Evolutionary conservation across 2,888 invertebrate species (phyloP).

Genomic region (Dasypogon diadema): DNA sequence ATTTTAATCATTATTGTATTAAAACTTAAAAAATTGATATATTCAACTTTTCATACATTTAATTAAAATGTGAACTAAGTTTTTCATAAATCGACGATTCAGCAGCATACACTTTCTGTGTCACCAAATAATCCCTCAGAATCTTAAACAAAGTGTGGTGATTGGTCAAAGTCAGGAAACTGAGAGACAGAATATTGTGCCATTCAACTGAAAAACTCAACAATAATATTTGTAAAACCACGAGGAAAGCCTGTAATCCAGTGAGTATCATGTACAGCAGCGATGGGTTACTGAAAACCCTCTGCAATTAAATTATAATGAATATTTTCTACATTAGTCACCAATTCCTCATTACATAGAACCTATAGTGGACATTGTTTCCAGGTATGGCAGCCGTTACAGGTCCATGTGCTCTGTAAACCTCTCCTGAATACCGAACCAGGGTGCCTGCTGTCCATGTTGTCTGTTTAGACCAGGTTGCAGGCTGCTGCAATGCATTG

Average conservation of each 20-base stretch:
- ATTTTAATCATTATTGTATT: no score
- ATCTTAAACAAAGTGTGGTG: constrained; percentile 93
- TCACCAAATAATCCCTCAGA: constrained; percentile 86
- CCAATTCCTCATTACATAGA: constrained; percentile 80
- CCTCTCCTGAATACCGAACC: constrained; percentile 78
- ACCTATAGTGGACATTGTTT: constrained; percentile 82
- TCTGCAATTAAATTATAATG: constrained; percentile 74
- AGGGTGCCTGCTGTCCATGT: constrained; percentile 83
- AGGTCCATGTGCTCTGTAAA: constrained; percentile 82
- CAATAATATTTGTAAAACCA: constrained; percentile 82
- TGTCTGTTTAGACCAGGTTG: constrained; percentile 72
- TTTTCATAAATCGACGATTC: constrained; percentile 62
- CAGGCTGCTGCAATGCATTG: constrained; percentile 55
- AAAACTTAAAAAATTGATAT: no score
- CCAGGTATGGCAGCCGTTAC: constrained; percentile 91
- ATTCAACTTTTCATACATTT: constrained; percentile 17
- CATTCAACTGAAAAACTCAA: constrained; percentile 86
- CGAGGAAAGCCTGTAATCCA: constrained; percentile 77
- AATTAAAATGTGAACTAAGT: constrained; percentile 58
- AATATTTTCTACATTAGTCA: constrained; percentile 27
- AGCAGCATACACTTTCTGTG: constrained; percentile 80
- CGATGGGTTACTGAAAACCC: constrained; percentile 88
- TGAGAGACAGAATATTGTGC: constrained; percentile 90
- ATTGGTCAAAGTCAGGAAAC: constrained; percentile 88
- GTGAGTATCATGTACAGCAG: constrained; percentile 80